Percentiles rank a stretch among this genome's conserved stretches.
Evolutionary conservation across 2,113 vertebrate species (phyloP).

Genomic region (Scartelaos histophorus): DNA sequence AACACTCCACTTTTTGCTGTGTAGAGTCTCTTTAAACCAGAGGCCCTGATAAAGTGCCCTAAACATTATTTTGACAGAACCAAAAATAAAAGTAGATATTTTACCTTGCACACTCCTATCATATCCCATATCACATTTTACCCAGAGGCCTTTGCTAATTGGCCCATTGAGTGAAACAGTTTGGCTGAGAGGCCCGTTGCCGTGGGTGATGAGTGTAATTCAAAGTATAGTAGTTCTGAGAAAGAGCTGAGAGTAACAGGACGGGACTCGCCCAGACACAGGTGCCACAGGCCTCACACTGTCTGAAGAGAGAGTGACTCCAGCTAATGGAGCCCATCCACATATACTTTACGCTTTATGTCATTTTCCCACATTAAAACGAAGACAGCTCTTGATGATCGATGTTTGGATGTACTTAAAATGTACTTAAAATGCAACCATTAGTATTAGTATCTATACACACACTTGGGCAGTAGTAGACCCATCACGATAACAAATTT

Average conservation of each 20-base stretch:
- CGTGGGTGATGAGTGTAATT: neutral
- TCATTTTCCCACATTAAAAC: neutral
- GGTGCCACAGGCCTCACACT: neutral
- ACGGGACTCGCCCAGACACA: conserved; percentile 18
- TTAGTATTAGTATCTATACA: neutral
- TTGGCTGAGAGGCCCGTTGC: neutral
- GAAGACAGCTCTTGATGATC: neutral
- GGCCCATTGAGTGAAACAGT: conserved; percentile 6
- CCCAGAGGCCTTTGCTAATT: neutral
- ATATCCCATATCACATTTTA: neutral
- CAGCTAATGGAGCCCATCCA: neutral
- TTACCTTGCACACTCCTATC: neutral
- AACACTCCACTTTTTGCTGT: too few species aligned
- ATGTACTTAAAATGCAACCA: neutral
- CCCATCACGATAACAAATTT: too few species aligned
- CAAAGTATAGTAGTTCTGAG: neutral
- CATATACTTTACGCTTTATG: neutral
- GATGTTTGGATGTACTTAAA: neutral
- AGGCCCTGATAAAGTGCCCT: neutral
- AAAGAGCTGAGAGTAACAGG: conserved; percentile 1
- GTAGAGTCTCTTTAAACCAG: neutral
- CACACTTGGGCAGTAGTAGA: neutral
- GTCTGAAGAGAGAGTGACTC: neutral
- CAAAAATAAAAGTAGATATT: neutral
- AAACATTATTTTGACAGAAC: neutral